A percentile compares a stretch with the other conserved stretches of the same genome.
These are phyloP conservation scores for Esperia sulphurella DNA, from an alignment of 2,888 invertebrate genomes.

Conservation along the genomic window DNA sequence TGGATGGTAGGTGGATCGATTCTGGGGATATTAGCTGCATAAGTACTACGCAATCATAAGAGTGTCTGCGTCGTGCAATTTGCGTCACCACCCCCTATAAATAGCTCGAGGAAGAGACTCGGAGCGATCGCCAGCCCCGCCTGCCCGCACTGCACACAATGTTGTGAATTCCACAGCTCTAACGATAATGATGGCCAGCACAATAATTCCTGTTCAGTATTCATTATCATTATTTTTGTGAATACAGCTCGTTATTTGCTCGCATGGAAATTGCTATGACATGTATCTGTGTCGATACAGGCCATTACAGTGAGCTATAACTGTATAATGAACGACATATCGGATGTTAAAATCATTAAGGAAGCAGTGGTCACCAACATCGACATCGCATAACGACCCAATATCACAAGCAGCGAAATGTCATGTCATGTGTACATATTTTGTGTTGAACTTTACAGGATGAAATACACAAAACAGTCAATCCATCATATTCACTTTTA, in stretches of 20 bases:
- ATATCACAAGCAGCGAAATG: too few relatives aligned
- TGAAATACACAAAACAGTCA: too few relatives aligned
- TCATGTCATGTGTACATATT: too few relatives aligned
- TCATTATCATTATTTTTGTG: too few relatives aligned
- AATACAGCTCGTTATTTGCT: background rate
- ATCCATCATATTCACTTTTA: too few relatives aligned
- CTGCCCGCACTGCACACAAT: constrained; percentile 18
- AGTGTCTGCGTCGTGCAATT: constrained; percentile 22
- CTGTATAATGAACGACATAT: too few relatives aligned
- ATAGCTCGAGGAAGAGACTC: constrained; percentile 31
- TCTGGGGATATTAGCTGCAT: constrained; percentile 11
- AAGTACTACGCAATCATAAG: constrained; percentile 8
- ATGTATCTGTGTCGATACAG: background rate
- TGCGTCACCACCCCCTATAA: constrained; percentile 39
- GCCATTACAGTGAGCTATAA: too few relatives aligned
- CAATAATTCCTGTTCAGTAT: constrained; percentile 21
- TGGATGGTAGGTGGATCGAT: background rate
- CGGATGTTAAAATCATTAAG: too few relatives aligned
- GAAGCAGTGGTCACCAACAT: too few relatives aligned
- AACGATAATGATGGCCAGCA: constrained; percentile 18
- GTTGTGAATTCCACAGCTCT: constrained; percentile 22
- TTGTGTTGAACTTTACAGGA: too few relatives aligned
- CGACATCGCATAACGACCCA: too few relatives aligned
- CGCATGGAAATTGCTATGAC: background rate
- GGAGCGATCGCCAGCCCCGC: constrained; percentile 26